phyloP scores from a whole-genome alignment of 2,888 invertebrate genomes.

The Abrostola triplasia region DNA sequence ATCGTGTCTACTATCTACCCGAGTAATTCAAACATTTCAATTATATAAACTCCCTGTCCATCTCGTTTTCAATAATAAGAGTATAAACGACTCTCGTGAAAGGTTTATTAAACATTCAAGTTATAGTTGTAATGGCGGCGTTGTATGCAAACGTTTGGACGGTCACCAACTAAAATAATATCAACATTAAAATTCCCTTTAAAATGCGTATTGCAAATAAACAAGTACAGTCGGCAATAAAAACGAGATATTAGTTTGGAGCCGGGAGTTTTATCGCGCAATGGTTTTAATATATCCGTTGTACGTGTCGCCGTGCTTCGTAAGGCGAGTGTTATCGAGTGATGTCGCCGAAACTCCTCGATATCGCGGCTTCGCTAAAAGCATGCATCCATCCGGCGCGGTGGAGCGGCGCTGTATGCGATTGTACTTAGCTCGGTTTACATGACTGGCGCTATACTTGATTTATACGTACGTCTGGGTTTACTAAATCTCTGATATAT shows the following conservation, averaged over 20 bases:
- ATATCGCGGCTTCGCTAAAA: slow-evolving; percentile 66
- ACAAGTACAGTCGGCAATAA: slow-evolving; percentile 55
- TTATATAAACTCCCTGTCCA: slow-evolving; percentile 8
- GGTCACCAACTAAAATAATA: slow-evolving; percentile 40
- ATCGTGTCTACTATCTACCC: no score
- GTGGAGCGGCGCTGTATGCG: slow-evolving; percentile 52
- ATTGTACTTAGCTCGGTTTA: slow-evolving; percentile 55
- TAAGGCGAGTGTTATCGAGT: slow-evolving; percentile 40
- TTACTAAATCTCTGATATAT: no score
- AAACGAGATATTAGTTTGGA: slow-evolving; percentile 51
- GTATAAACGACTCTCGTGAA: slow-evolving; percentile 10
- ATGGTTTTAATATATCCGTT: slow-evolving; percentile 33
- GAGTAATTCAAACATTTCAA: slow-evolving; percentile 11
- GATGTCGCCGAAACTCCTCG: slow-evolving; percentile 55
- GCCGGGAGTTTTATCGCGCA: slow-evolving; percentile 48
- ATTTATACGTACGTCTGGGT: neutral
- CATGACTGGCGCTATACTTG: slow-evolving; percentile 41
- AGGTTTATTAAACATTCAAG: slow-evolving; percentile 42
- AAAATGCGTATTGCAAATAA: slow-evolving; percentile 40
- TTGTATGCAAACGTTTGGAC: slow-evolving; percentile 19
- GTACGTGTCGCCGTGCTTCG: slow-evolving; percentile 33
- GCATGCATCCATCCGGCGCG: slow-evolving; percentile 68
- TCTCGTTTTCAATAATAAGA: slow-evolving; percentile 10
- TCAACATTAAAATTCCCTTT: slow-evolving; percentile 42
- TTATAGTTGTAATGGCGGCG: slow-evolving; percentile 35